Evolutionary conservation across 2,888 invertebrate species (phyloP).

Genomic region (Eupithecia subfuscata): DNA sequence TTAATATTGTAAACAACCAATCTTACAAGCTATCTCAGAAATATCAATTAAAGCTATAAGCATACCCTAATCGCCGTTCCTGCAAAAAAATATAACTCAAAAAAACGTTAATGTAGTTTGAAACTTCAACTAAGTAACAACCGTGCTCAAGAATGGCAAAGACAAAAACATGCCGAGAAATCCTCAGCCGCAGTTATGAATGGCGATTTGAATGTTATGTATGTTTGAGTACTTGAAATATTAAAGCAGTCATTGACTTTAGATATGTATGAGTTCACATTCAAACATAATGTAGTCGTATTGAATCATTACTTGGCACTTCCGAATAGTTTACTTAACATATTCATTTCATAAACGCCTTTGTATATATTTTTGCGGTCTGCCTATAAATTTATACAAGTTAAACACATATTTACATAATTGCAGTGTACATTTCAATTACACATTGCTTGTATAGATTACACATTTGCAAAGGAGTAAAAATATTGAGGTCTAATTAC

Average conservation of each 20-base stretch:
- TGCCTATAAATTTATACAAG: neutral
- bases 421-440: conserved; percentile 5
- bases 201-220: conserved; percentile 9
- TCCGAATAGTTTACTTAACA: conserved; percentile 52
- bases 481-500: conserved; percentile 7
- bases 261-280: conserved; percentile 40
- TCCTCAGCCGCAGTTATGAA: conserved; percentile 7
- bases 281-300: conserved; percentile 31
- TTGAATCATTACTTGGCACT: conserved; percentile 48
- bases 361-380: conserved; percentile 50
- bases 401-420: conserved; percentile 26
- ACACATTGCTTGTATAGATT: neutral
- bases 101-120: neutral
- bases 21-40: neutral
- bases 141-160: neutral
- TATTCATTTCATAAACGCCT: conserved; percentile 3
- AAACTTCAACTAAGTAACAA: neutral
- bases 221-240: conserved; percentile 15
- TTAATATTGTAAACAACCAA: neutral
- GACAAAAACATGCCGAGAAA: conserved; percentile 15
- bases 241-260: conserved; percentile 35
- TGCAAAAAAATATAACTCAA: neutral
- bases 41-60: neutral
- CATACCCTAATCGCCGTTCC: neutral
- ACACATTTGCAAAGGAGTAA: neutral